Percentiles rank a stretch among this genome's conserved stretches.
Conservation (phyloP, 2,113 vertebrate species). For the Daphoenositta chrysoptera region DNA sequence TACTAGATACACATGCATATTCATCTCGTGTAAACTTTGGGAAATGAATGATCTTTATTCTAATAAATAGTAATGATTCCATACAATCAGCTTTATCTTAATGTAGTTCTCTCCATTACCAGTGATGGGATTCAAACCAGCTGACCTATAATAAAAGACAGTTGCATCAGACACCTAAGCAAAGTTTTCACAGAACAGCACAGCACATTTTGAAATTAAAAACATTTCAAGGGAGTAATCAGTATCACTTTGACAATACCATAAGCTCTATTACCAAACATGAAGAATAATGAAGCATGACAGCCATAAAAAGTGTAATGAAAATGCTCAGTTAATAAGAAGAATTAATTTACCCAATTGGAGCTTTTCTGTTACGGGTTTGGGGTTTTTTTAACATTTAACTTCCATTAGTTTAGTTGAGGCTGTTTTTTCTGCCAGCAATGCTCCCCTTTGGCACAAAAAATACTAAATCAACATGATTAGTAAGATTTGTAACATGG, state of each 20-base stretch:
- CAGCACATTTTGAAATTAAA: conserved; percentile 30
- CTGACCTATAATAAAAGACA: conserved; percentile 48
- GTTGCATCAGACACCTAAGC: conserved; percentile 5
- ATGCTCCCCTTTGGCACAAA: background rate
- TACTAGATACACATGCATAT: background rate
- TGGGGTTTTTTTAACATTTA: background rate
- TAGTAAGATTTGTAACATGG: background rate
- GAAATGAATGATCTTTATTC: conserved; percentile 35
- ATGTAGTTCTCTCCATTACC: conserved; percentile 1
- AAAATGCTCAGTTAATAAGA: background rate
- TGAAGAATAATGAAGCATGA: background rate
- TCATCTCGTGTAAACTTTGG: background rate
- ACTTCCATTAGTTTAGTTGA: background rate
- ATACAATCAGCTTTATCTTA: conserved; percentile 23
- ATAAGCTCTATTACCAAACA: background rate
- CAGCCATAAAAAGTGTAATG: background rate
- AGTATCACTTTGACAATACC: background rate
- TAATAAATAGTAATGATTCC: conserved; percentile 47
- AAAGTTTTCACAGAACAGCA: background rate
- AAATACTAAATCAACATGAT: background rate
- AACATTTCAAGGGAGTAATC: background rate
- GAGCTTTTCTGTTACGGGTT: background rate
- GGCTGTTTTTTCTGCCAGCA: background rate
- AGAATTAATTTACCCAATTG: background rate
- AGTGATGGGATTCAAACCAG: conserved; percentile 25